Base-by-base conservation (phyloP, 2,888 invertebrate genomes). In the Rhingia campestris region DNA sequence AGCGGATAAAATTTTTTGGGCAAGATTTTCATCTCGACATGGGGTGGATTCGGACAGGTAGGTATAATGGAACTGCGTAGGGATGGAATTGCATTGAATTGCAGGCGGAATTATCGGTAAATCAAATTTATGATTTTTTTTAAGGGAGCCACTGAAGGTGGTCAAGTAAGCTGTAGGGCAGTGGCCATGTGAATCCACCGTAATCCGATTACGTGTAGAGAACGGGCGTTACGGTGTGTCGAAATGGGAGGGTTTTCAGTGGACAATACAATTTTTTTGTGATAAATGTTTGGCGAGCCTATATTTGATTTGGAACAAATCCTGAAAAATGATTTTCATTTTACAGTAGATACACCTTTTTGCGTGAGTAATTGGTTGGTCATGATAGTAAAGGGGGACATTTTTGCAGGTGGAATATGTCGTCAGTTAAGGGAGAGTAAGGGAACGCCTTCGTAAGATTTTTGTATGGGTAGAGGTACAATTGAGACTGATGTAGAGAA, bases 161-260 rank as follows among this genome's bases (percentile, higher is more conserved):
- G 69, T 75, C 70, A 70, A 32, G 43, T 53, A 45, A 81, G 64
- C 81, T 75, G 69, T 33, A 22, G 75, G 53, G n/a, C 49, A 64
- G 75, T 59, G 75, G 69, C 69, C 66, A 70, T 70, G 56, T 70
- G 12, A 59, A 47, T 53, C 14, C 2, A 63, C 41, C 61, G 4
- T 70, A 81, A 81, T 81, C 81, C 69, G 81, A 75, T 70, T 75
- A 75, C 22, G 69, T 35, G 51, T 54, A 32, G 35, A 54, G 2
- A 58, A 12, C 4, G 64, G 75, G 74, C 67, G 14, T 47, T 10
- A 22, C 47, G 9, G 45, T 47, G 47, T 37, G 35, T 47, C 47
- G 35, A 61, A 47, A 45, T 47, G 14, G 10, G 4, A 12, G 22
- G 35, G 45, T 59, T 43, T 59, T 7, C 12, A 12, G 45, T 22